These are phyloP conservation scores for Trichogramma evanescens DNA, from an alignment of 2,888 invertebrate species.

Conservation along the genomic window DNA sequence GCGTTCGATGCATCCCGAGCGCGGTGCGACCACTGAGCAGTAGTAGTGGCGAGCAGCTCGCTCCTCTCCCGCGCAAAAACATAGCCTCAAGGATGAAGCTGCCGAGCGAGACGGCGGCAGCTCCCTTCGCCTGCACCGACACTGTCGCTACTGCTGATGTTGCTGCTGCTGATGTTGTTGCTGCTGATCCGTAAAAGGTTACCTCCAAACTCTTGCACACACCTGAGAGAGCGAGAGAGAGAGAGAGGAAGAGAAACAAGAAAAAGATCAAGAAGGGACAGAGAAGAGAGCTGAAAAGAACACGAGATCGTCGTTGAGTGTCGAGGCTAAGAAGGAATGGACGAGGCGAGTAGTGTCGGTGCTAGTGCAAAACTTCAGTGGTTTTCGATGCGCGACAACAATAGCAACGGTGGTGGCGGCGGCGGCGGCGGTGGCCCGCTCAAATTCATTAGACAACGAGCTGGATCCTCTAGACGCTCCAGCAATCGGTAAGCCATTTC, in stretches of 20 bases:
- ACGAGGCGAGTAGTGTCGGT: constrained; percentile 33
- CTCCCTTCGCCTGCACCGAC: no score
- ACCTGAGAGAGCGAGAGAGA: not conserved
- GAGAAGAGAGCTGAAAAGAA: not conserved
- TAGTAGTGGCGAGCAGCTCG: no score
- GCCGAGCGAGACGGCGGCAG: no score
- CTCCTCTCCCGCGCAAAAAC: no score
- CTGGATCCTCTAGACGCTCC: not conserved
- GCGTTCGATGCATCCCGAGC: no score
- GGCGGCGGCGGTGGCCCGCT: constrained; percentile 29
- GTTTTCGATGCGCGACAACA: constrained; percentile 33
- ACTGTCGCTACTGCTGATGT: no score
- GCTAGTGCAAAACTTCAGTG: constrained; percentile 35
- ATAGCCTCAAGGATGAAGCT: no score
- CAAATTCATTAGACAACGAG: constrained; percentile 35
- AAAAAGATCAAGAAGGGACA: not conserved
- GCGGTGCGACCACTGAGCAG: no score
- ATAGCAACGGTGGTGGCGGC: no score
- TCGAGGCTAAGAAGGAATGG: constrained; percentile 28
- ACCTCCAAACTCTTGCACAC: no score
- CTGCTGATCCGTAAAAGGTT: no score
- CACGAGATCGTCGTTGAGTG: not conserved
- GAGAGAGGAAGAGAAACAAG: not conserved
- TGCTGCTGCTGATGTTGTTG: no score
- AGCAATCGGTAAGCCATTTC: not conserved